Evolutionary conservation across 2,113 vertebrate species (phyloP).

Genomic region (Morphnarchus princeps): DNA sequence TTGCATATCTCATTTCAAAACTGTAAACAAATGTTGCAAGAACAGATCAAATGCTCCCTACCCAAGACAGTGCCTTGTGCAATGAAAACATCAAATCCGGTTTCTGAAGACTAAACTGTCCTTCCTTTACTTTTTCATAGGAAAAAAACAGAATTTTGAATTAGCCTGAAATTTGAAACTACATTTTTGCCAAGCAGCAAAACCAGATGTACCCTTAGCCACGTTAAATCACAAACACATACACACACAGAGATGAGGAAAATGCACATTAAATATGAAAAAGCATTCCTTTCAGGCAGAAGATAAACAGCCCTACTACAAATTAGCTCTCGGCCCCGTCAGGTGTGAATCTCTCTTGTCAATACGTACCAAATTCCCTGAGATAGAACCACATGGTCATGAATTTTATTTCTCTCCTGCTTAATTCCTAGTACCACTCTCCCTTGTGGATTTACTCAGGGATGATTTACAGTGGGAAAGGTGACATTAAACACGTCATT

Average conservation of each 20-base stretch:
- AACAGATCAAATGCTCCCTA: neutral
- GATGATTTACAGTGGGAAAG: slow-evolving; percentile 76
- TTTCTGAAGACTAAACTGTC: slow-evolving; percentile 50
- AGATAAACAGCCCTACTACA: slow-evolving; percentile 63
- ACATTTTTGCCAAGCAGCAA: neutral
- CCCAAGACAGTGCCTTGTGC: neutral
- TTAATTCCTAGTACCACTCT: slow-evolving; percentile 71
- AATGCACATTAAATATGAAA: slow-evolving; percentile 67
- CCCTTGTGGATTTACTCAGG: slow-evolving; percentile 72
- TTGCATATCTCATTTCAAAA: slow-evolving; percentile 14
- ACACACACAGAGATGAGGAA: slow-evolving; percentile 8
- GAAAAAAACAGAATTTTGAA: neutral
- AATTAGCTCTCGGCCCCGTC: slow-evolving; percentile 66
- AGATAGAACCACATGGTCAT: slow-evolving; percentile 70
- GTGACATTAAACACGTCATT: slow-evolving; percentile 78
- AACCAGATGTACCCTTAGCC: slow-evolving; percentile 6
- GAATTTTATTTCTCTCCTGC: slow-evolving; percentile 69
- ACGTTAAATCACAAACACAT: slow-evolving; percentile 20
- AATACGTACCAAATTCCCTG: slow-evolving; percentile 65
- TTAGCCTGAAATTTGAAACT: neutral
- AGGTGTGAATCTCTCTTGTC: slow-evolving; percentile 69
- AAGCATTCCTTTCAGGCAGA: slow-evolving; percentile 61
- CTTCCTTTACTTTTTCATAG: neutral
- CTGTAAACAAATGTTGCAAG: neutral
- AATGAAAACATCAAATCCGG: slow-evolving; percentile 2